Evolutionary conservation across 2,888 invertebrate species (phyloP).

Genomic region (Melieria omissa): DNA sequence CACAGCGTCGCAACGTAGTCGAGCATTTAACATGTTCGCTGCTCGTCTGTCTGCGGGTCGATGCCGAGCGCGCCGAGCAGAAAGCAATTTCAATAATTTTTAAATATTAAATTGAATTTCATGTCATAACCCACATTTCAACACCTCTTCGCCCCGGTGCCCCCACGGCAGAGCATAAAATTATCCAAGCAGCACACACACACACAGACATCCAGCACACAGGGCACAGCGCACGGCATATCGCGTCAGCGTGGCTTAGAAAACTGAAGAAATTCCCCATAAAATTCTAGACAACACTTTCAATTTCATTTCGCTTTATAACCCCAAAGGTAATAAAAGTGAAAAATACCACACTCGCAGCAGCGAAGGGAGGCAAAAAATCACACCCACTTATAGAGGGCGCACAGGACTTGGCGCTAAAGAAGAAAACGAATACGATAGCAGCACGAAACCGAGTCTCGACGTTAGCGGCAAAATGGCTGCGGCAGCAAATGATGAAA

Average conservation of each 20-base stretch:
- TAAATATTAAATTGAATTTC: constrained; percentile 38
- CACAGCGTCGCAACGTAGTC: too few relatives aligned
- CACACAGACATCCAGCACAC: background rate
- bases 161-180: constrained; percentile 6
- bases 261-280: constrained; percentile 17
- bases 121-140: constrained; percentile 35
- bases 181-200: background rate
- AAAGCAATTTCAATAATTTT: constrained; percentile 35
- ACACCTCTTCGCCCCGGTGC: constrained; percentile 2
- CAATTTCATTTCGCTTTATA: constrained; percentile 44
- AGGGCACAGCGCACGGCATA: too few relatives aligned
- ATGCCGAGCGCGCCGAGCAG: background rate
- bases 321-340: constrained; percentile 46
- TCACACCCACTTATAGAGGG: too few relatives aligned
- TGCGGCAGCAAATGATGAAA: too few relatives aligned
- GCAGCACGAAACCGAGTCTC: too few relatives aligned
- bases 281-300: constrained; percentile 39
- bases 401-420: too few relatives aligned
- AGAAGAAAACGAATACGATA: too few relatives aligned
- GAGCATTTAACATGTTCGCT: too few relatives aligned
- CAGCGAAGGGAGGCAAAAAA: too few relatives aligned
- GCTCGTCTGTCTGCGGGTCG: background rate
- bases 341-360: too few relatives aligned
- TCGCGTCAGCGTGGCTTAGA: too few relatives aligned
- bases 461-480: too few relatives aligned